Percentiles rank a stretch among this genome's conserved stretches.
Conservation (phyloP, 2,113 vertebrate genomes). For the Tenebrosternarchus preto region DNA sequence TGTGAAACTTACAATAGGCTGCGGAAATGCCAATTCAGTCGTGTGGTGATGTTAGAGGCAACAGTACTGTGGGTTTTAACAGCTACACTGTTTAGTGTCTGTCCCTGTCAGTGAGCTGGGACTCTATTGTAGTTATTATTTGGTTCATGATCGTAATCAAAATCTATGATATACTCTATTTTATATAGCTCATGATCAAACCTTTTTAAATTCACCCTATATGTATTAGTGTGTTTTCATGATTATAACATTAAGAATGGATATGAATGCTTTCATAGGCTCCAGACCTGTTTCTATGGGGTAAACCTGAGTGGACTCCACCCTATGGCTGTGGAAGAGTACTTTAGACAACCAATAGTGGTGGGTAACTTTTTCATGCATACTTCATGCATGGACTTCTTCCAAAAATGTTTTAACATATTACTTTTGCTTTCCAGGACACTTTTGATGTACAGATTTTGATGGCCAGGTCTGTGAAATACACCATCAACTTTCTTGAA, state of each 20-base stretch:
- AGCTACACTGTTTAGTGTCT: not conserved
- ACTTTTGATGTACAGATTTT: conserved; percentile 80
- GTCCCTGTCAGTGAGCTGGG: not conserved
- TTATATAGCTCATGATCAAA: too few relatives aligned
- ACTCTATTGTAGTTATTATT: not conserved
- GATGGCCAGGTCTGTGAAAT: conserved; percentile 78
- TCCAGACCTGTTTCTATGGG: conserved; percentile 77
- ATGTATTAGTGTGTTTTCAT: not conserved
- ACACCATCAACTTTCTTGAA: conserved; percentile 78
- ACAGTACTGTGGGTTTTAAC: not conserved
- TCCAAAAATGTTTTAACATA: not conserved
- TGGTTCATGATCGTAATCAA: too few relatives aligned
- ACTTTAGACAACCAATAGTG: conserved; percentile 77
- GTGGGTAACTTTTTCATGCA: conserved; percentile 56
- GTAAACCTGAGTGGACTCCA: conserved; percentile 75
- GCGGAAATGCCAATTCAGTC: not conserved
- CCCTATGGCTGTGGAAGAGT: conserved; percentile 71
- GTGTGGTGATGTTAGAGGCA: not conserved
- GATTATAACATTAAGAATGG: not conserved
- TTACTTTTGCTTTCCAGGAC: conserved; percentile 64
- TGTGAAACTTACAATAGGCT: not conserved
- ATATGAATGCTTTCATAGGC: conserved; percentile 62
- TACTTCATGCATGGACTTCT: not conserved
- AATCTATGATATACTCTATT: too few relatives aligned
- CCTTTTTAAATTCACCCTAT: not conserved